Evolutionary conservation across 2,113 vertebrate genomes (phyloP).

Genomic region (Gambusia holbrooki): DNA sequence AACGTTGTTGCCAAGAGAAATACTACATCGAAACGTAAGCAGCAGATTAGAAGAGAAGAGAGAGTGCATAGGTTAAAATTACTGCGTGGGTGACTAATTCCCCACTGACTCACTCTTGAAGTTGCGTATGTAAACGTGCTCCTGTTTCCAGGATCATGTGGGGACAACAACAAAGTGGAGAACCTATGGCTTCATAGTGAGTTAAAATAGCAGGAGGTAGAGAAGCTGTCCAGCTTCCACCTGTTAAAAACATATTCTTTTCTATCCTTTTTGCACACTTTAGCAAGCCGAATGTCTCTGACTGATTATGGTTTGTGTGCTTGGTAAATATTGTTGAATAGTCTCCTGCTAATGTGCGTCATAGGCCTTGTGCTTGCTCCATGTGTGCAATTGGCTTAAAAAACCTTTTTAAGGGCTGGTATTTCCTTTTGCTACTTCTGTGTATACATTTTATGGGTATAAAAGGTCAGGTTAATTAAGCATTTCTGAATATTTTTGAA

Average conservation of each 20-base stretch:
- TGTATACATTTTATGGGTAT: conserved; percentile 1
- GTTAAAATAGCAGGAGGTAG: background rate
- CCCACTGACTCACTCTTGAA: conserved; percentile 38
- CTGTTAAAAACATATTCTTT: background rate
- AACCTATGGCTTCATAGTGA: background rate
- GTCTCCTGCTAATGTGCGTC: conserved; percentile 48
- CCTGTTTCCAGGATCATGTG: conserved; percentile 17
- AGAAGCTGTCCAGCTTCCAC: background rate
- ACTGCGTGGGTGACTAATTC: conserved; percentile 48
- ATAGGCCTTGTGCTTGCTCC: conserved; percentile 9
- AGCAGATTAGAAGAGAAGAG: conserved; percentile 36
- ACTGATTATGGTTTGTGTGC: conserved; percentile 37
- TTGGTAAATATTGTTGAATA: conserved; percentile 55
- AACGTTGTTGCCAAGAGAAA: background rate
- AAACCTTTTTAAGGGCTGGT: conserved; percentile 20
- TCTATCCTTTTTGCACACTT: conserved; percentile 22
- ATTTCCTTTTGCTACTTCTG: conserved; percentile 17
- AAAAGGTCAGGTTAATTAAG: background rate
- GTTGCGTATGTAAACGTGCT: conserved; percentile 15
- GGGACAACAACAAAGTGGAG: conserved; percentile 9
- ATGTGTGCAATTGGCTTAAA: conserved; percentile 17
- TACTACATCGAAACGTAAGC: background rate
- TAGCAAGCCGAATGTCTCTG: conserved; percentile 41
- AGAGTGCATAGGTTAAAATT: conserved; percentile 41
- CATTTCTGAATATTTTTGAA: conserved; percentile 24